These are phyloP conservation scores for Sebastes alutus DNA, from an alignment of 2,797 vertebrate genomes.

Conservation along the genomic window DNA sequence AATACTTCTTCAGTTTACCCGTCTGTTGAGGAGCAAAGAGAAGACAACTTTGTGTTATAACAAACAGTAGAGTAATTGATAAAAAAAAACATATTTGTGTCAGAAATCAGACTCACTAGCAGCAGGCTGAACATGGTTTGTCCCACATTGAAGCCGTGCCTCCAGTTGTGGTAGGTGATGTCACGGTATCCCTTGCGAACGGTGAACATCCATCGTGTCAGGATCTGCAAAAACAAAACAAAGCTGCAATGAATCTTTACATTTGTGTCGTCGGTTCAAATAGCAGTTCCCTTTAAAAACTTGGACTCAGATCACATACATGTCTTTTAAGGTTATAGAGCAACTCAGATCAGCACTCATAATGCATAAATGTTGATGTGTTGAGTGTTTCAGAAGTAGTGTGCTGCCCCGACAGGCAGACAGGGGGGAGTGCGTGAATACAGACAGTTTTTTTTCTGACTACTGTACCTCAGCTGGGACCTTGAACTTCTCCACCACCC, in stretches of 20 bases:
- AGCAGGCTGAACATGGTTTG: constrained; percentile 95
- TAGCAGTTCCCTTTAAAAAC: neutral
- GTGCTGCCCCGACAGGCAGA: neutral
- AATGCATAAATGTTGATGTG: neutral
- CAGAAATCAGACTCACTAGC: constrained; percentile 76
- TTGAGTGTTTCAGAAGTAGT: neutral
- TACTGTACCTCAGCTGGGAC: constrained; percentile 88
- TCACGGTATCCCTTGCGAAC: constrained; percentile 92
- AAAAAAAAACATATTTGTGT: no score
- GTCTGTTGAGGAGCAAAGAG: constrained; percentile 79
- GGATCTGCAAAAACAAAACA: constrained; percentile 74
- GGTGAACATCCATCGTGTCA: constrained; percentile 96
- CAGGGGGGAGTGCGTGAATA: neutral
- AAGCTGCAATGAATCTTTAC: neutral
- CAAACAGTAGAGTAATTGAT: neutral
- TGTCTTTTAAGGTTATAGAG: neutral
- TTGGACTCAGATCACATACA: neutral
- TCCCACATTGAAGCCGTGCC: constrained; percentile 95
- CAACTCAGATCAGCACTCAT: neutral
- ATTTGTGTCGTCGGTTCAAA: neutral
- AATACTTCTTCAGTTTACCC: constrained; percentile 94
- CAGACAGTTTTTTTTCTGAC: neutral
- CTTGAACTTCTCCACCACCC: constrained; percentile 95
- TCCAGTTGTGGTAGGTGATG: constrained; percentile 97
- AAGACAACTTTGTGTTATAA: neutral